Conservation (phyloP, 2,888 invertebrate species). For the Tetheella fluctuosa region DNA sequence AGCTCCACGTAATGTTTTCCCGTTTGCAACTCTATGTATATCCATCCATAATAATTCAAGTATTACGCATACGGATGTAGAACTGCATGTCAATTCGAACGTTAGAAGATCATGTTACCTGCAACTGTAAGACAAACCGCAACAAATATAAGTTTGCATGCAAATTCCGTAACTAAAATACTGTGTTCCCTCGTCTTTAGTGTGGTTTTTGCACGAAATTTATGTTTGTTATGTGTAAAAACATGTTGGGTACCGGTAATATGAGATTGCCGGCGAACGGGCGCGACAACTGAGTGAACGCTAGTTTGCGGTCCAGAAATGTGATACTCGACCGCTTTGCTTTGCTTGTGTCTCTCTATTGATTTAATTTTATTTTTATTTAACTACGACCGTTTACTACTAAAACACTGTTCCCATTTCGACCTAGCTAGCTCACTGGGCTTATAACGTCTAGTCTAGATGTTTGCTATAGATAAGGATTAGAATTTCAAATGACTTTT, state of each 20-base stretch:
- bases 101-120: constrained; percentile 45
- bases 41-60: constrained; percentile 8
- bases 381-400: constrained; percentile 17
- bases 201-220: constrained; percentile 38
- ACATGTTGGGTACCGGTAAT: constrained; percentile 51
- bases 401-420: constrained; percentile 14
- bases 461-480: constrained; percentile 7
- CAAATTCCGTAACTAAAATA: constrained; percentile 27
- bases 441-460: neutral
- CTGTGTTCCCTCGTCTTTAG: constrained; percentile 40
- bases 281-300: constrained; percentile 45
- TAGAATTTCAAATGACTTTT: constrained; percentile 7
- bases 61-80: constrained; percentile 32
- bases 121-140: constrained; percentile 47
- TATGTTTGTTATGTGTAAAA: constrained; percentile 40
- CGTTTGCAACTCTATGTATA: neutral
- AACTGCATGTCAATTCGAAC: constrained; percentile 41
- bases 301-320: constrained; percentile 61
- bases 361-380: constrained; percentile 35
- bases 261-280: constrained; percentile 59
- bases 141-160: constrained; percentile 31
- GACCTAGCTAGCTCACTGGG: neutral
- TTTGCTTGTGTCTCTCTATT: constrained; percentile 49
- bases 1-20: neutral
- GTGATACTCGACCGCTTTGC: constrained; percentile 50